Evolutionary conservation across 2,113 vertebrate species (phyloP).

Genomic region (Psammodynastes pulverulentus): DNA sequence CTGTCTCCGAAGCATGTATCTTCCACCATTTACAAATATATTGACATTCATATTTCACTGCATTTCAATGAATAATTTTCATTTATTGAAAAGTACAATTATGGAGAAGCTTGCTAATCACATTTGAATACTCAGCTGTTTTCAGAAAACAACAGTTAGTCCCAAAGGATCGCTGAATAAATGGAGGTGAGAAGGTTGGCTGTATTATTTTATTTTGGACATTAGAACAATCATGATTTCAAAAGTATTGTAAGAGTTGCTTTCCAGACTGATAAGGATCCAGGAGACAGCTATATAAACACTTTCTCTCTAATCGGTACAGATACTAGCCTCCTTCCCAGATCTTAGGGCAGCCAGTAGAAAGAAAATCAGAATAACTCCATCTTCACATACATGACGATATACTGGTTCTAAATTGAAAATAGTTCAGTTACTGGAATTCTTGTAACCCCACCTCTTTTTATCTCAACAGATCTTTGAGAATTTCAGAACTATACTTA

Average conservation of each 20-base stretch:
- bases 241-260: background rate
- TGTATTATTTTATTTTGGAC: background rate
- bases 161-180: background rate
- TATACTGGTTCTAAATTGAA: background rate
- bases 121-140: background rate
- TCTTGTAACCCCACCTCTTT: background rate
- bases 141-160: background rate
- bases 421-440: background rate
- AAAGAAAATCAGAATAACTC: background rate
- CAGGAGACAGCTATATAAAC: background rate
- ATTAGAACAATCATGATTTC: background rate
- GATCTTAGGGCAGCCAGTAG: background rate
- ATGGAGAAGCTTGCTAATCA: background rate
- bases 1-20: background rate
- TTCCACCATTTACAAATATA: background rate
- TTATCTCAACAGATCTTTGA: background rate
- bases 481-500: background rate
- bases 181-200: background rate
- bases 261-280: background rate
- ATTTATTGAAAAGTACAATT: background rate
- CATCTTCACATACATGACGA: background rate
- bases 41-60: background rate
- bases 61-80: background rate
- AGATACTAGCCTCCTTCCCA: background rate
- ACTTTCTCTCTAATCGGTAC: background rate